Conservation (phyloP, 2,888 invertebrate species). For the Acleris laterana region DNA sequence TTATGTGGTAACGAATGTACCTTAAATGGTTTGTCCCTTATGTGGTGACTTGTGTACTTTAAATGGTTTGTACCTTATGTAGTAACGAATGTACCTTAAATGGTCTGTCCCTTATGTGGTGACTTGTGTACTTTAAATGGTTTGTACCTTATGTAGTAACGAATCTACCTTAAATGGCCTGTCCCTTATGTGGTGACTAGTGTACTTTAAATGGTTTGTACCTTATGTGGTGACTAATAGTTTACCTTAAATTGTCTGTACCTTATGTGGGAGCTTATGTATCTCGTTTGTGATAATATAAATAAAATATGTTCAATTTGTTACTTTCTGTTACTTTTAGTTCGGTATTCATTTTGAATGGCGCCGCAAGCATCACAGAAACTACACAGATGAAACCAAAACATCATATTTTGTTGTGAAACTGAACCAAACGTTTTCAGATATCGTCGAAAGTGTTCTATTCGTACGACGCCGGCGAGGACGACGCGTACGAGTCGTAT, state of each 20-base stretch:
- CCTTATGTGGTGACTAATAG: neutral
- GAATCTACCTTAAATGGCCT: too few species aligned
- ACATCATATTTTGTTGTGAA: too few species aligned
- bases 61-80: neutral
- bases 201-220: neutral
- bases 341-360: too few species aligned
- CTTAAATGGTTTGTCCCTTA: neutral
- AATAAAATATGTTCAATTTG: too few species aligned
- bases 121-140: neutral
- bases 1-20: neutral
- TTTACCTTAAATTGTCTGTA: neutral
- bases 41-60: neutral
- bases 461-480: constrained; percentile 70
- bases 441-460: constrained; percentile 74
- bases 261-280: too few species aligned
- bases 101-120: neutral
- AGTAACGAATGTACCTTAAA: neutral
- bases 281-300: too few species aligned
- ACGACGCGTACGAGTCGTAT: constrained; percentile 73
- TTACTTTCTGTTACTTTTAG: too few species aligned
- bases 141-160: neutral
- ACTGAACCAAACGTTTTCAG: constrained; percentile 46
- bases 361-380: too few species aligned
- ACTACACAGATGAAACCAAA: too few species aligned
- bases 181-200: neutral